Base-by-base conservation (phyloP, 2,888 invertebrate genomes). In the Bruchidius siliquastri region DNA sequence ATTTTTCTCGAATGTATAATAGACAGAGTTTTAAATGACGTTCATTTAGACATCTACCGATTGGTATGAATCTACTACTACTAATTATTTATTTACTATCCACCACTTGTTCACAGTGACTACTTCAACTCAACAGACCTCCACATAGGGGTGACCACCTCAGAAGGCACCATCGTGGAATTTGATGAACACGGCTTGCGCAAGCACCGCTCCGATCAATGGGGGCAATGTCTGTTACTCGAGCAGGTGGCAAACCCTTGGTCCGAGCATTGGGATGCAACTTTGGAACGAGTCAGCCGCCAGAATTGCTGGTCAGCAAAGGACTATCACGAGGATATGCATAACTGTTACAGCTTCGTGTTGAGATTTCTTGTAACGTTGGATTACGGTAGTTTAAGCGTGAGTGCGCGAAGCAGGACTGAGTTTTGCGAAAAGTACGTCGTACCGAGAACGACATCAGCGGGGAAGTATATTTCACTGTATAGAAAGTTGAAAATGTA, bases 101-200 rank as follows among this genome's bases (percentile, higher is more conserved):
- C 8, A 26, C 8, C 3, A 26, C 26, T 68, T 26, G 89, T 89
- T 70, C 88, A n/a, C n/a, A 95, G 95, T 86, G 92, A 95, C 86
- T 96, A 95, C 86, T 91, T 91, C 84, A 92, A 94, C 85, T 91
- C 92, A 70, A 92, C 93, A 85, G 94, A 96, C 88, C 90, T 97
- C 77, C 97, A 97, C 87, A 96, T 97, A 85, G 97, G 96, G 74
- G 91, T 97, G 77, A 96, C 96, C 73, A 93, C 94, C 83, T 95
- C 96, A 10, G 88, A 88, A 75, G 94, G 95, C 67, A 89, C 89
- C 81, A 93, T 96, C 72, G 92, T 94, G 75, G 96, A 97, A 87
- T 97, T 93, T 85, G 96, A 96, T 88, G 91, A 90, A 81, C 89
- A 91, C 81, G 97, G 97, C 66, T 88, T 96, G 73, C 86, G 88